phyloP scores from a whole-genome alignment of 2,113 vertebrate genomes.

The Cyprinus carpio region DNA sequence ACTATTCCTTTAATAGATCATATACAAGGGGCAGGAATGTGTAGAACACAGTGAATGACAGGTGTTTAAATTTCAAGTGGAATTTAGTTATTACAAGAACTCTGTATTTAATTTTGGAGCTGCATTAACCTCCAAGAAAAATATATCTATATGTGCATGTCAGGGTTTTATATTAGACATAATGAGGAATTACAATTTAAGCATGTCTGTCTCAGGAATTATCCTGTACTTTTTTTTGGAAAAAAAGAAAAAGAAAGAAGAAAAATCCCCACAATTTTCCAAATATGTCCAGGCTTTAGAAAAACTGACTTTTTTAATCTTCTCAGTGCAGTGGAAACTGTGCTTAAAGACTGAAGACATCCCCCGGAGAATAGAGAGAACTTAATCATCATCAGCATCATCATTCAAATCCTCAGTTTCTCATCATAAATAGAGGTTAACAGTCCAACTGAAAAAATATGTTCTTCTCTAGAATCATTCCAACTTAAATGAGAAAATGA shows the following conservation, averaged over 20 bases:
- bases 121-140: slow-evolving; percentile 9
- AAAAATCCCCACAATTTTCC: background rate
- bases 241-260: background rate
- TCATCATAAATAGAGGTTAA: slow-evolving; percentile 42
- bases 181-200: slow-evolving; percentile 18
- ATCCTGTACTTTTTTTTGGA: background rate
- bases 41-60: background rate
- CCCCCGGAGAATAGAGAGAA: slow-evolving; percentile 23
- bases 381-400: slow-evolving; percentile 8
- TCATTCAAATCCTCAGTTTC: slow-evolving; percentile 44
- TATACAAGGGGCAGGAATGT: background rate
- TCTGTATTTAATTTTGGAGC: background rate
- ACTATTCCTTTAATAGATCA: background rate
- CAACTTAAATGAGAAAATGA: slow-evolving; percentile 52
- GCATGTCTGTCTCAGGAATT: background rate
- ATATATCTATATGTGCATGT: background rate
- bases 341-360: background rate
- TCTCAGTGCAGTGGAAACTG: slow-evolving; percentile 18
- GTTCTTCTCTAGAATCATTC: slow-evolving; percentile 13
- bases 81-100: background rate
- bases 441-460: slow-evolving; percentile 38
- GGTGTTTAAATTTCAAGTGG: background rate
- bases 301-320: slow-evolving; percentile 36
- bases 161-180: background rate
- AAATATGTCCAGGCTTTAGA: slow-evolving; percentile 26